phyloP scores from a whole-genome alignment of 2,113 vertebrate species.

The Megaceryle maxima region DNA sequence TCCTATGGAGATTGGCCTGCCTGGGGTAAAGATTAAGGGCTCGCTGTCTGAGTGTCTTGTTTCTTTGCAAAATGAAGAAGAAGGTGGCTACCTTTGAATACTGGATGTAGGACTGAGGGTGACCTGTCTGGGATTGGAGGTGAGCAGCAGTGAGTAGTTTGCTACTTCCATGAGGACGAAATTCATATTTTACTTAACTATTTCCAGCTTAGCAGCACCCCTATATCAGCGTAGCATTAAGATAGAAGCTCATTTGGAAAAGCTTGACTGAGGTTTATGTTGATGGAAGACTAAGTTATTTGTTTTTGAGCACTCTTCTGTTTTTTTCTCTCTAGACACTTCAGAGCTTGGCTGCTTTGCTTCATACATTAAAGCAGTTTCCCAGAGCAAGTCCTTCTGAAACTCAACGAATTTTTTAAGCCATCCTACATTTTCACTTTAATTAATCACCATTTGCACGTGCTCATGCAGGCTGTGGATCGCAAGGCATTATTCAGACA shows the following conservation, averaged over 20 bases:
- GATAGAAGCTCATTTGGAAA: neutral
- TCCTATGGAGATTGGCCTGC: neutral
- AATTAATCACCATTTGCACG: conserved; percentile 43
- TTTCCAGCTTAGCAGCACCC: neutral
- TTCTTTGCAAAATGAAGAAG: neutral
- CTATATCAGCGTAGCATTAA: neutral
- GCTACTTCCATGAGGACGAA: neutral
- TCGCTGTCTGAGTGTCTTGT: neutral
- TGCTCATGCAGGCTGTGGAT: neutral
- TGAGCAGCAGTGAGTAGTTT: neutral
- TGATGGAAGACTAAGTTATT: neutral
- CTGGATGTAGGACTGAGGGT: neutral
- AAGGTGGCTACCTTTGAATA: neutral
- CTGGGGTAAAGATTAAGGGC: neutral
- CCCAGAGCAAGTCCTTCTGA: neutral
- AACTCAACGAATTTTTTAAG: conserved; percentile 43
- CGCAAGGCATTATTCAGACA: neutral
- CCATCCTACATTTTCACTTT: conserved; percentile 12
- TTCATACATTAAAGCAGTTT: conserved; percentile 27
- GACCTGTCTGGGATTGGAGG: neutral
- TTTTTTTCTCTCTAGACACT: neutral
- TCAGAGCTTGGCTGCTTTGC: neutral
- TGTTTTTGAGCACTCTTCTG: neutral
- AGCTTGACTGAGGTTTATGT: neutral
- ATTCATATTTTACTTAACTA: neutral